A percentile compares a stretch with the other conserved stretches of the same genome.
Evolutionary conservation across 2,797 vertebrate genomes (phyloP).

Genomic region (Hippopotamyrus pictus): DNA sequence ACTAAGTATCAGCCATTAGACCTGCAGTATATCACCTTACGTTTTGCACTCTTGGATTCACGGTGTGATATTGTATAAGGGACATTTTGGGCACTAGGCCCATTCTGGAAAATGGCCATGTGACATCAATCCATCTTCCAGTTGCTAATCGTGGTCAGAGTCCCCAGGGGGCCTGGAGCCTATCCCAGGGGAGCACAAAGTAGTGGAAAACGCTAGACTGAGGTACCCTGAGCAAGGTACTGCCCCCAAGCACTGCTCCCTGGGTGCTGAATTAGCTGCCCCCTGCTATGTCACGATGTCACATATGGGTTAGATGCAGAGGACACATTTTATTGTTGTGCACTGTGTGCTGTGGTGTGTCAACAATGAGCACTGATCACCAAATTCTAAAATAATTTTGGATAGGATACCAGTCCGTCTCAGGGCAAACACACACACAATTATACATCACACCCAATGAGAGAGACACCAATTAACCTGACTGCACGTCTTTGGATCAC

Average conservation of each 20-base stretch:
- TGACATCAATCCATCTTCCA: conserved; percentile 5
- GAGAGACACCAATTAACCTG: neutral
- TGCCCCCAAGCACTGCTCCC: neutral
- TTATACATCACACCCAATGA: neutral
- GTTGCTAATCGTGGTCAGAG: neutral
- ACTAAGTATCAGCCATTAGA: conserved; percentile 22
- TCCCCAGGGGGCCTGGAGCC: neutral
- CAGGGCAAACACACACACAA: neutral
- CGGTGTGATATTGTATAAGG: neutral
- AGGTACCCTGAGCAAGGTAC: neutral
- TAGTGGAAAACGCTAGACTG: neutral
- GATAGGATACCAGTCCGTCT: neutral
- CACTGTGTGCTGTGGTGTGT: neutral
- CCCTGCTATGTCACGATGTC: neutral
- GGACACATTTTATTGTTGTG: neutral
- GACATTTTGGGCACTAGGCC: neutral
- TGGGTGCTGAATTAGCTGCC: neutral
- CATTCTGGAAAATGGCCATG: neutral
- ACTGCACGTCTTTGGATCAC: neutral
- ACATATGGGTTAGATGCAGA: neutral
- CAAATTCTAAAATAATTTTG: neutral
- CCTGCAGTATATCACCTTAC: conserved; percentile 4
- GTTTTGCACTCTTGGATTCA: neutral
- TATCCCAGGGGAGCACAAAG: neutral
- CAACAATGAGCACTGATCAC: neutral